A percentile compares a stretch with the other conserved stretches of the same genome.
These are phyloP conservation scores for Calcarius ornatus DNA, from an alignment of 2,113 vertebrate species.

Conservation along the genomic window DNA sequence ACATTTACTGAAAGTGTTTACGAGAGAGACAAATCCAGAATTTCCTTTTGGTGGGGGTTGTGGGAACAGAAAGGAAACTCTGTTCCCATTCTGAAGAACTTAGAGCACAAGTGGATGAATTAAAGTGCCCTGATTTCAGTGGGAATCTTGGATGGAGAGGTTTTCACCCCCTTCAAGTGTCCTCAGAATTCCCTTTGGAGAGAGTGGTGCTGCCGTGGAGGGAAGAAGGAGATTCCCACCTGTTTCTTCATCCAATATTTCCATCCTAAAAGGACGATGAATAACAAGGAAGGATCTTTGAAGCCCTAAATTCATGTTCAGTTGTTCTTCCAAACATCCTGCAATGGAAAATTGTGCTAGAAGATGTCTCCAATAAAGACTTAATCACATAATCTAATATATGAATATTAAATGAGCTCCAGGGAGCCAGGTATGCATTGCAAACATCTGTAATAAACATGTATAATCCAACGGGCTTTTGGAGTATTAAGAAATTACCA, in stretches of 20 bases:
- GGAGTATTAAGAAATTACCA: not conserved
- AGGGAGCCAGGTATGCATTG: not conserved
- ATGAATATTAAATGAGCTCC: not conserved
- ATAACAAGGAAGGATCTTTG: not conserved
- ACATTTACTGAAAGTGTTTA: rapidly evolving
- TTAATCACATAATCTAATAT: not conserved
- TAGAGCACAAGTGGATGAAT: not conserved
- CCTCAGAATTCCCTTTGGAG: not conserved
- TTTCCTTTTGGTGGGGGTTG: not conserved
- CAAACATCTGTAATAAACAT: not conserved
- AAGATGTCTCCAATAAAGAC: not conserved
- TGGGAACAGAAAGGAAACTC: not conserved
- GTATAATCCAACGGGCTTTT: not conserved
- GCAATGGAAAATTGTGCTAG: not conserved
- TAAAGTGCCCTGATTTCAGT: not conserved
- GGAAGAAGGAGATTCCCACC: not conserved
- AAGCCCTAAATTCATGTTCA: not conserved
- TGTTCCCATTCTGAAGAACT: not conserved
- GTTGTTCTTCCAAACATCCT: not conserved
- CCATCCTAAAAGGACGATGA: not conserved
- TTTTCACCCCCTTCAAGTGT: not conserved
- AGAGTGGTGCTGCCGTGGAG: not conserved
- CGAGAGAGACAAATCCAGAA: not conserved
- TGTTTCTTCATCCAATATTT: not conserved
- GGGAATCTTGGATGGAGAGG: not conserved